Base-by-base conservation (phyloP, 2,888 invertebrate species). In the Polyploca ridens region DNA sequence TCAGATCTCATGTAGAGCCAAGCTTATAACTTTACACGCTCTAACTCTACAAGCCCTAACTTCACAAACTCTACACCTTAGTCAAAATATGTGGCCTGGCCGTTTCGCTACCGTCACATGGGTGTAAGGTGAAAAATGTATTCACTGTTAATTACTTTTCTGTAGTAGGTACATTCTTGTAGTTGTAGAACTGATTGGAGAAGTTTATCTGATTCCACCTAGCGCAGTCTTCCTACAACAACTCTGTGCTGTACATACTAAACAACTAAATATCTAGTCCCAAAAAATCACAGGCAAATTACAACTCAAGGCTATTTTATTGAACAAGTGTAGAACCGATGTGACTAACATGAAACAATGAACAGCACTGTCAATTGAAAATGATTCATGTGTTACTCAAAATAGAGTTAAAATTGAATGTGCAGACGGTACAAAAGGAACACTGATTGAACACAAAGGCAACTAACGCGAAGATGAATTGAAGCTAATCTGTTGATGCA, bases 371-470 rank as follows among this genome's bases (percentile, higher is more conserved):
- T 19, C 61, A 61, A 61, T 41, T 61, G 61, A 44, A 44, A 61
- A 61, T 61, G 61, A 61, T 41, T 61, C 61, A 61, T 61, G 41
- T 61, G 38, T 13, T 44, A 5, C 41, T 41, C 41, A 44, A 41
- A 19, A 61, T 33, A 61, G 27, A 61, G 61, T 14, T 41, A 13
- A 5, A 61, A 41, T 41, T 41, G 61, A 27, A 60, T 54, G 27
- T 38, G 16, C 27, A 60, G 41, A 38, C 16, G 60, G 41, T 19
- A 8, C 19, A 54, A 16, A 41, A n/a, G 13, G 5, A 4, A 41
- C 16, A n/a, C 33, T 44, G 61, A 41, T 44, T 44, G 61, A 10
- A 61, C 44, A 61, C 60, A 61, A 61, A 61, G 61, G 41, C 61
- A 27, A 1, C 27, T 27, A 2, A 1, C 27, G 41, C 27, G 10